These are phyloP conservation scores for Hyperoplus lanceolatus DNA, from an alignment of 2,797 vertebrate species.

Conservation along the genomic window DNA sequence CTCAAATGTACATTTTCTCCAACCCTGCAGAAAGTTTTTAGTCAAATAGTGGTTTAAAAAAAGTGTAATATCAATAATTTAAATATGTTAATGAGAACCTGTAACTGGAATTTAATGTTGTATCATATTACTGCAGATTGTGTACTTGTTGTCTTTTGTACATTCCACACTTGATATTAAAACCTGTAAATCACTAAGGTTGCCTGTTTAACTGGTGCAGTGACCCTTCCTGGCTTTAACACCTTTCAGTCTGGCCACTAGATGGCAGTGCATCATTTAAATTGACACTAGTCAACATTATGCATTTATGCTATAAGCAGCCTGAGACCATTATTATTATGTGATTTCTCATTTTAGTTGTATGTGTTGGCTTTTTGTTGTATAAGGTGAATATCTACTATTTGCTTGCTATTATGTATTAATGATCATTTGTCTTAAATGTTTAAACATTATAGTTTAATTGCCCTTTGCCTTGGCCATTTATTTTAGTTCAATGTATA, in stretches of 20 bases:
- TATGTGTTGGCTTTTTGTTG: neutral
- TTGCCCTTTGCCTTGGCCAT: neutral
- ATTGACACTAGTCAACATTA: neutral
- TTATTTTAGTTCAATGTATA: neutral
- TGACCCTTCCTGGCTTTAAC: neutral
- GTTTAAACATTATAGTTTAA: neutral
- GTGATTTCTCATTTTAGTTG: neutral
- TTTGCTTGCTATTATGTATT: neutral
- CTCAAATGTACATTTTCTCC: neutral
- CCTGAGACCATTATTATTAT: neutral
- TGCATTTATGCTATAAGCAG: neutral
- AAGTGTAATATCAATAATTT: neutral
- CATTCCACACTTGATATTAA: neutral
- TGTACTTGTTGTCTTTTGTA: neutral
- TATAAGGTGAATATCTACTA: neutral
- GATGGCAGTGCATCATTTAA: constrained; percentile 51
- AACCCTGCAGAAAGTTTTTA: neutral
- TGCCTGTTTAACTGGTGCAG: neutral
- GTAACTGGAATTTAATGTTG: neutral
- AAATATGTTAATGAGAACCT: neutral
- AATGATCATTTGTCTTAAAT: neutral
- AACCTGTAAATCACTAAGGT: neutral
- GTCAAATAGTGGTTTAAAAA: neutral
- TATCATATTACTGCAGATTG: neutral
- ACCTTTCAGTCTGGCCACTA: constrained; percentile 43